A percentile compares a stretch with the other conserved stretches of the same genome.
Evolutionary conservation across 2,113 vertebrate species (phyloP).

Genomic region (Ophthalmolycus amberensis): DNA sequence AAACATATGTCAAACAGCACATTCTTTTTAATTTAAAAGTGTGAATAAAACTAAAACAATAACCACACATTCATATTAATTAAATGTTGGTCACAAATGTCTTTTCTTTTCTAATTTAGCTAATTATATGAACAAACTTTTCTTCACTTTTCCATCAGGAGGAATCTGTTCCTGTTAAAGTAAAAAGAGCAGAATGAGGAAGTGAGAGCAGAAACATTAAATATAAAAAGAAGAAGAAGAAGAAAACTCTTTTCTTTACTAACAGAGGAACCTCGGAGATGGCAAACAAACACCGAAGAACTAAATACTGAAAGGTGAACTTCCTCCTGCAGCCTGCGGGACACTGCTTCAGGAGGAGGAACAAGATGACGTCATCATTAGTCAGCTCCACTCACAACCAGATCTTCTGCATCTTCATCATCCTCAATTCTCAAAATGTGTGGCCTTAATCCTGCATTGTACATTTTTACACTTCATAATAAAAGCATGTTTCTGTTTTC

Average conservation of each 20-base stretch:
- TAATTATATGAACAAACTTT: background rate
- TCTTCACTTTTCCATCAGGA: background rate
- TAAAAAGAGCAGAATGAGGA: background rate
- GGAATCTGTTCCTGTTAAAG: background rate
- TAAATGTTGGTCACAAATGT: background rate
- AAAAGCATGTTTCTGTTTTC: background rate
- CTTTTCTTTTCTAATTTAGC: background rate
- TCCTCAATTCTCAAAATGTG: no score
- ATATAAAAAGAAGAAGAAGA: background rate
- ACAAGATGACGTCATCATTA: background rate
- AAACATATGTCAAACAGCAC: background rate
- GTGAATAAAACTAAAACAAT: background rate
- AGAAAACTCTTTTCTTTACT: background rate
- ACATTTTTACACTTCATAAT: background rate
- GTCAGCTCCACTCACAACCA: background rate
- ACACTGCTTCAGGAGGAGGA: background rate
- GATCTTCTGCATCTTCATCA: no score
- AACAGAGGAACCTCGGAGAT: background rate
- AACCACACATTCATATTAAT: no score
- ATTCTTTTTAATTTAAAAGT: background rate
- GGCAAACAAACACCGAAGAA: background rate
- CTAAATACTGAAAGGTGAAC: background rate
- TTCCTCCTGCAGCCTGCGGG: background rate
- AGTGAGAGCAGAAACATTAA: slow-evolving; percentile 26
- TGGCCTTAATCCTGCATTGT: no score